Evolutionary conservation across 2,113 vertebrate genomes (phyloP), one percentile per base, ranked within the genome.

Genomic region (Nothoprocta perdicaria): DNA sequence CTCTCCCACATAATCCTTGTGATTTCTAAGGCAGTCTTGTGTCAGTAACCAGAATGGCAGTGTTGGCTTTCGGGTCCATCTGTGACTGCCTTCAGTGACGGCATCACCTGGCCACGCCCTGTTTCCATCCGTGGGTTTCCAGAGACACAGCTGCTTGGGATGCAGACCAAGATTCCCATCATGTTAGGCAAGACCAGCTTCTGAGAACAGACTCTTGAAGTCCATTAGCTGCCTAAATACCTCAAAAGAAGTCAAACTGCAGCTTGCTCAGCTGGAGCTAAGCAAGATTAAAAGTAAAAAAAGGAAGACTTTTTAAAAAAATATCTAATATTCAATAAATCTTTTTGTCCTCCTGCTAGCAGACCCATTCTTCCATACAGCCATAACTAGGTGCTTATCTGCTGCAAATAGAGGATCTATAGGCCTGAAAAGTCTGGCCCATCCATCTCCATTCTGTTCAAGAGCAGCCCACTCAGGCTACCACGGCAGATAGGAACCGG

Each of bases 201-300:
- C 52, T 90, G 75, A 86, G n/a, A 24, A 58, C 58, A 69, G 29
- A 57, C 71, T 86, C 78, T 78, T 79, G 53, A 84, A 79, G 67
- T n/a, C 71, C 75, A 69, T 77, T 77, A 89, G 58, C 74, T 80
- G 55, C 76, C 80, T 89, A 85, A 91, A 89, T 74, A 72, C 18
- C 23, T 88, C 11, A 12, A 46, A 2, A 35, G 17, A 84, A 74
- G 80, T 17, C 18, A 79, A 84, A 80, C 57, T 89, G 31, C 62
- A 92, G 33, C 48, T 88, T 78, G 46, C 43, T 27, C 53, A 87
- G n/a, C 82, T 57, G 53, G 15, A 79, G 58, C 62, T 85, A 41
- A 73, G 75, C 19, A 66, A 89, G 71, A 50, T 82, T 73, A 50
- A 87, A 90, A 82, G 14, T 22, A 77, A 41, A 4, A 24, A 0